A percentile compares a stretch with the other conserved stretches of the same genome.
Conservation (phyloP, 2,888 invertebrate genomes). For the Holacanthella duospinosa region DNA sequence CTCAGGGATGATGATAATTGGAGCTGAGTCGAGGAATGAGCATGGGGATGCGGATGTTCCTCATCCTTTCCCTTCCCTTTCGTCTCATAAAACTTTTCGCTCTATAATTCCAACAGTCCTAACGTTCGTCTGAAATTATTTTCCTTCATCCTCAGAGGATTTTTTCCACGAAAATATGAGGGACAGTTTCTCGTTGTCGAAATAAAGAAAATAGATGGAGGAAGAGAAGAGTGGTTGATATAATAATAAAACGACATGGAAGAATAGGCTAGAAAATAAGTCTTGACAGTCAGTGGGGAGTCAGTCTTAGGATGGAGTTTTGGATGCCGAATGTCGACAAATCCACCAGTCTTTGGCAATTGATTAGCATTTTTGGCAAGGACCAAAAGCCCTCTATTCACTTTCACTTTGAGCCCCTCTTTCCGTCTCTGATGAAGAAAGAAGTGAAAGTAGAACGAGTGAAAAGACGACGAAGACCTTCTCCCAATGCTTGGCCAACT, state of each 20-base stretch:
- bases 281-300: slow-evolving; percentile 7
- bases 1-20: slow-evolving; percentile 3
- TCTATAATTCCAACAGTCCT: neutral
- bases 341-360: slow-evolving; percentile 29
- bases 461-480: neutral
- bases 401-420: neutral
- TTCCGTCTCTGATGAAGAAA: neutral
- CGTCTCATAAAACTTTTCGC: slow-evolving; percentile 7
- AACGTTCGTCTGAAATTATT: slow-evolving; percentile 1
- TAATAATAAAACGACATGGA: slow-evolving; percentile 12
- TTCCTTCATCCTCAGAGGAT: neutral
- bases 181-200: neutral
- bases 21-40: neutral
- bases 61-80: slow-evolving; percentile 9
- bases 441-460: slow-evolving; percentile 15
- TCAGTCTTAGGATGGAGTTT: neutral
- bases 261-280: slow-evolving; percentile 9
- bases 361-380: slow-evolving; percentile 36
- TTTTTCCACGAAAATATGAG: neutral
- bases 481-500: neutral
- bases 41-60: slow-evolving; percentile 2
- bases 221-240: neutral
- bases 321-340: no score
- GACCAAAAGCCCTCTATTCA: slow-evolving; percentile 8
- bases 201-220: neutral